Evolutionary conservation across 2,797 vertebrate species (phyloP), one percentile per base, ranked within the genome.

Genomic region (Aeoliscus strigatus): DNA sequence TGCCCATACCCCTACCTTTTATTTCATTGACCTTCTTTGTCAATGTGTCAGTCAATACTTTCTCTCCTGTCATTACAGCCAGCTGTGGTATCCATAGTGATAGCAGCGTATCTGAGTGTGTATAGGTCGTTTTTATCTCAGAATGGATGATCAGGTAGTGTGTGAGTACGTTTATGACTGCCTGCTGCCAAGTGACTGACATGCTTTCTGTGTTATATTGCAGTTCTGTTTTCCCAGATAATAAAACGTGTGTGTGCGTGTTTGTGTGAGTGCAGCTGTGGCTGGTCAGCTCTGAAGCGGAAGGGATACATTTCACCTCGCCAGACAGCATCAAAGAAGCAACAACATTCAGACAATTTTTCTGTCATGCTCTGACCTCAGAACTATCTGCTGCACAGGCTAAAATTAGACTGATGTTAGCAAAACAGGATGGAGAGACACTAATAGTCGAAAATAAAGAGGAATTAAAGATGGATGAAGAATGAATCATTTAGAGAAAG

Each of bases 351-450:
- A 21, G 29, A 58, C 45, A 59, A 46, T 52, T 57, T 65, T 54
- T 67, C 28, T 47, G 39, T 57, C 37, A 28, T 11, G 30, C 30
- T 5, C 48, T 59, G 72, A 75, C 60, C 60, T 52, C 42, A 15
- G 4, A 68, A 51, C 26, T 35, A 60, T 76, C 49, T 51, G 46
- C 24, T 58, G 42, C 42, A 6, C 33, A 4, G 8, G 41, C 63
- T 60, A 64, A 69, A 35, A 64, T 72, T 75, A 72, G 62, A 51
- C 35, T 9, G 21, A 9, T 41, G 43, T 37, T 12, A 27, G n/a
- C n/a, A n/a, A n/a, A n/a, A n/a, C 30, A 23, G 29, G 40, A 50
- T 49, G 39, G 27, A 16, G 39, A 18, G 14, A 25, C 18, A 39
- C 21, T 15, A 14, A 33, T 28, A 13, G 1, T 13, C 4, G 14